These are phyloP conservation scores for Strigamia transsilvanica DNA, from an alignment of 2,888 invertebrate species.

Conservation along the genomic window DNA sequence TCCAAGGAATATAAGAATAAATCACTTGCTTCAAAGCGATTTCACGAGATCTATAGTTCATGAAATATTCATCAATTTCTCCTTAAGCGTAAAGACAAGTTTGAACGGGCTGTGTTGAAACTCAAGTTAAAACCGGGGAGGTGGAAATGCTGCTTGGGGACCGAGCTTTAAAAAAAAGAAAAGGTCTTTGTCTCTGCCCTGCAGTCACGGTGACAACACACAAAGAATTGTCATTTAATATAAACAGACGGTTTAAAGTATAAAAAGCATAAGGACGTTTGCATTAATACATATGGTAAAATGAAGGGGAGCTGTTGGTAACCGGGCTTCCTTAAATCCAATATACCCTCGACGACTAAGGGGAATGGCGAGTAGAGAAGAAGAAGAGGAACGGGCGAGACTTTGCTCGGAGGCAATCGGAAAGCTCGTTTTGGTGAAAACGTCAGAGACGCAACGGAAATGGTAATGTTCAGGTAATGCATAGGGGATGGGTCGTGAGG, in stretches of 20 bases:
- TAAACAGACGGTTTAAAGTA: constrained; percentile 37
- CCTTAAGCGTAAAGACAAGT: constrained; percentile 26
- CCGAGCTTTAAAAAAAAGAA: background rate
- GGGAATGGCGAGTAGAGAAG: constrained; percentile 13
- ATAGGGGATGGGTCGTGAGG: constrained; percentile 10
- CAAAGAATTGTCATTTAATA: constrained; percentile 37
- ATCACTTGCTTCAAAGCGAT: constrained; percentile 15
- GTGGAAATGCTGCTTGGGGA: background rate
- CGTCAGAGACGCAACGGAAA: constrained; percentile 21
- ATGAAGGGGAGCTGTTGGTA: background rate
- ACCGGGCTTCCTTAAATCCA: constrained; percentile 27
- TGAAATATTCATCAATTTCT: constrained; percentile 30
- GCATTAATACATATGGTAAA: constrained; percentile 29
- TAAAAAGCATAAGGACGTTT: constrained; percentile 37
- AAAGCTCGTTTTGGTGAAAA: constrained; percentile 21
- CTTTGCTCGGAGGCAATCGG: constrained; percentile 31
- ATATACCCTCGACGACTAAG: constrained; percentile 18
- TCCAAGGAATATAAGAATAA: background rate
- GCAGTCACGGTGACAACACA: constrained; percentile 19
- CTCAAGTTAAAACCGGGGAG: background rate
- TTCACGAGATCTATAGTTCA: constrained; percentile 23
- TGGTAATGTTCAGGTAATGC: constrained; percentile 39
- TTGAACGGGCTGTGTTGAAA: constrained; percentile 5
- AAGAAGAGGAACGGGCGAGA: background rate
- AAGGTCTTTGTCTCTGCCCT: background rate